phyloP scores from a whole-genome alignment of 2,797 vertebrate species.

The Halcyon smyrnensis region DNA sequence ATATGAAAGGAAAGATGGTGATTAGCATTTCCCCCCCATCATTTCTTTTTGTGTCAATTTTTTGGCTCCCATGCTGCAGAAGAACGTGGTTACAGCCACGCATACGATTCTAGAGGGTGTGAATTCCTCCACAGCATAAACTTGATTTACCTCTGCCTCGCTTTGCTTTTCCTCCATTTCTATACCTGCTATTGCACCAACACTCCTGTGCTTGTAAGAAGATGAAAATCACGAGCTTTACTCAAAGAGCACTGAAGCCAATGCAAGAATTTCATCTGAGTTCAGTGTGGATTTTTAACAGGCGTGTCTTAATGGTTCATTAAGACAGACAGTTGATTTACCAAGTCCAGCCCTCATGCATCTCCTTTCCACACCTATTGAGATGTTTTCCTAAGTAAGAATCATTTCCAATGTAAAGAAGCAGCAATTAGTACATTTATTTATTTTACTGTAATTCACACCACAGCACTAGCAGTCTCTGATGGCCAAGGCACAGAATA shows the following conservation, averaged over 20 bases:
- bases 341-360: background rate
- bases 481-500: background rate
- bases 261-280: background rate
- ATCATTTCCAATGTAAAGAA: background rate
- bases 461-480: background rate
- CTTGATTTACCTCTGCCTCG: background rate
- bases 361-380: constrained; percentile 7
- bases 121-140: constrained; percentile 31
- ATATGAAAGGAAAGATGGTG: constrained; percentile 56
- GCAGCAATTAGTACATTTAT: constrained; percentile 42
- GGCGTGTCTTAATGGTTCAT: background rate
- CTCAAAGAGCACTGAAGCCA: background rate
- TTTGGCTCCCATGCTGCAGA: background rate
- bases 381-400: background rate
- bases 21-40: constrained; percentile 29
- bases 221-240: background rate
- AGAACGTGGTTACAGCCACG: constrained; percentile 37
- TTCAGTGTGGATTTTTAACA: background rate
- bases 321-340: background rate
- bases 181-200: background rate
- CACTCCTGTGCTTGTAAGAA: background rate
- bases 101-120: background rate
- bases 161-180: background rate
- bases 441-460: constrained; percentile 35
- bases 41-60: constrained; percentile 52